phyloP scores from a whole-genome alignment of 92 coral and sea anemone species.

The Plumapathes pennacea region DNA sequence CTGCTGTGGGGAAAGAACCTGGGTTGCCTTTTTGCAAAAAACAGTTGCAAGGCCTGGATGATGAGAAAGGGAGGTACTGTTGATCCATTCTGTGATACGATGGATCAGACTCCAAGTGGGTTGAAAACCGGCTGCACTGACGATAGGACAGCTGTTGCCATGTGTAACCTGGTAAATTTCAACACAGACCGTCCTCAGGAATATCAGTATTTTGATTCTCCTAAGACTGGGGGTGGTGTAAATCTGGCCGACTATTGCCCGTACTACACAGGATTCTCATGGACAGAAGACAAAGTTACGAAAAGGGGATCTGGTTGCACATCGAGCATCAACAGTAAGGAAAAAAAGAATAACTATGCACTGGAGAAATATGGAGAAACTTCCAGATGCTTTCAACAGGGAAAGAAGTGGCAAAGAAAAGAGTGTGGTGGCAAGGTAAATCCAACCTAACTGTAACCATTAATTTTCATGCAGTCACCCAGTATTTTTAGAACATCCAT shows the following conservation, averaged over 20 bases:
- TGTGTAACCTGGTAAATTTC: constrained; percentile 73
- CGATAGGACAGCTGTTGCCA: constrained; percentile 73
- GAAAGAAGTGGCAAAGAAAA: constrained; percentile 56
- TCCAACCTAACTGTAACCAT: too few species aligned
- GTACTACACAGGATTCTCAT: constrained; percentile 72
- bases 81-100: constrained; percentile 68
- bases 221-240: constrained; percentile 76
- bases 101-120: constrained; percentile 16
- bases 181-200: constrained; percentile 51
- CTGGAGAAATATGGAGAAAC: constrained; percentile 63
- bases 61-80: constrained; percentile 46
- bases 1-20: constrained; percentile 86
- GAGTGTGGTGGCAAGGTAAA: constrained; percentile 71
- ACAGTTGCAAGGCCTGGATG: constrained; percentile 98
- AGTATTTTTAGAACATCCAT: too few species aligned
- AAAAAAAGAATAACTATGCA: constrained; percentile 56
- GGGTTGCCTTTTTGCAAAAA: constrained; percentile 87
- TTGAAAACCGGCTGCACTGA: constrained; percentile 66
- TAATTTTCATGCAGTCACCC: too few species aligned
- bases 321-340: constrained; percentile 35
- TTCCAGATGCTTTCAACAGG: constrained; percentile 76
- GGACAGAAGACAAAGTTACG: constrained; percentile 64
- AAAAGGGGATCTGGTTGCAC: constrained; percentile 78
- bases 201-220: constrained; percentile 71
- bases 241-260: constrained; percentile 92